Evolutionary conservation across 1,140 invertebrate species (phyloP), one percentile per base, ranked within the genome.

Genomic region (Apis cerana): DNA sequence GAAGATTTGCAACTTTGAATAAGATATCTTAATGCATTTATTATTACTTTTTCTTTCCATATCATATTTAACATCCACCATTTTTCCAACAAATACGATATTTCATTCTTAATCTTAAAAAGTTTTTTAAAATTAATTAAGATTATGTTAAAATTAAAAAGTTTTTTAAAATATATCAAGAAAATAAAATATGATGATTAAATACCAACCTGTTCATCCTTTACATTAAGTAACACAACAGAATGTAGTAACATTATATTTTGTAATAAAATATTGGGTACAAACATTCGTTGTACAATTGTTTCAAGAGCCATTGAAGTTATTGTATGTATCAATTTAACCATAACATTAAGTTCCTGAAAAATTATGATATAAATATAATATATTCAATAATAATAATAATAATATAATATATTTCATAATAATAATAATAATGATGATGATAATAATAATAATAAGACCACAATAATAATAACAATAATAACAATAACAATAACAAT

Each of bases 31-130:
- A 89, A 43, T 33, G 81, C 70, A 78, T 90, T 89, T 50, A 13
- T 27, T 68, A 90, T 84, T 12, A 87, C 56, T 72, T 87, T 85
- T 68, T 88, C 78, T 75, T 77, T 76, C 65, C 64, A 69, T 21
- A 9, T 54, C 65, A 89, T 72, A 3, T 89, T 54, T 23, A 85
- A 68, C 68, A 80, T 72, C 89, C 89, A 90, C 75, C 88, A 90
- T 2, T 80, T 80, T 85, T 90, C 88, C 12, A 90, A 27, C 33
- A 90, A 43, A 68, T 54, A 74, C 1, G 89, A 89, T 80, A 89
- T 65, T 72, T 80, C 68, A 74, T 88, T 72, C 56, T 85, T 86
- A 21, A 82, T 70, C 89, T 90, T 65, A 33, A 48, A 74, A 58
- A 61, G 48, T 80, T 56, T 50, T 69, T 78, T 48, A 33, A 43